These are phyloP conservation scores for Heteronetta atricapilla DNA, from an alignment of 2,113 vertebrate genomes.

Conservation along the genomic window DNA sequence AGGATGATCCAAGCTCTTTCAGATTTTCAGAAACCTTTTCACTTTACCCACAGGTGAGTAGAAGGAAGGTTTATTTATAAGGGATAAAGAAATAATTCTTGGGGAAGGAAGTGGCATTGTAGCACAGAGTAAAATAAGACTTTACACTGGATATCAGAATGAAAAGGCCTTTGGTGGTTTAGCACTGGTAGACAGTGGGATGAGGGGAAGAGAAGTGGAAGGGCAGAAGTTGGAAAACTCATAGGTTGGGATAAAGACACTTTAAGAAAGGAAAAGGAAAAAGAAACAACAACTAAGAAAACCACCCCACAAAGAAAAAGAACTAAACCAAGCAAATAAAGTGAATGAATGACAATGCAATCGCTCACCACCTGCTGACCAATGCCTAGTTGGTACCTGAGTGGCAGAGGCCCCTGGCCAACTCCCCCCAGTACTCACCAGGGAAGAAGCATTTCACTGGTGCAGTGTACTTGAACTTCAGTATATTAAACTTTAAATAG, in stretches of 20 bases:
- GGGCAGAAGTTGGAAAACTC: not conserved
- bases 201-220: not conserved
- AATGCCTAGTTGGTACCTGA: not conserved
- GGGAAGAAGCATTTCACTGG: not conserved
- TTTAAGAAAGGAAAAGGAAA: not conserved
- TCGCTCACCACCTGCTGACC: not conserved
- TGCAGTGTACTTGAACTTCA: not conserved
- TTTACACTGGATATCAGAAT: not conserved
- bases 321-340: not conserved
- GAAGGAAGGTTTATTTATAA: not conserved
- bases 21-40: conserved; percentile 98
- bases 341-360: not conserved
- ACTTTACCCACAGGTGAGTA: conserved; percentile 93
- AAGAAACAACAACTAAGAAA: not conserved
- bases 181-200: not conserved
- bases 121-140: not conserved
- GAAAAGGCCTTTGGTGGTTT: not conserved
- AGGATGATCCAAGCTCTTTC: conserved; percentile 97
- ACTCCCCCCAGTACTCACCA: too few relatives aligned
- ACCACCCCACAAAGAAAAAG: not conserved
- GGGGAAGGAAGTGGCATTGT: not conserved
- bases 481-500: not conserved
- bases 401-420: not conserved
- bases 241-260: not conserved
- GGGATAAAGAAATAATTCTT: not conserved